phyloP scores from a whole-genome alignment of 2,797 vertebrate species.

The Synanceia verrucosa region DNA sequence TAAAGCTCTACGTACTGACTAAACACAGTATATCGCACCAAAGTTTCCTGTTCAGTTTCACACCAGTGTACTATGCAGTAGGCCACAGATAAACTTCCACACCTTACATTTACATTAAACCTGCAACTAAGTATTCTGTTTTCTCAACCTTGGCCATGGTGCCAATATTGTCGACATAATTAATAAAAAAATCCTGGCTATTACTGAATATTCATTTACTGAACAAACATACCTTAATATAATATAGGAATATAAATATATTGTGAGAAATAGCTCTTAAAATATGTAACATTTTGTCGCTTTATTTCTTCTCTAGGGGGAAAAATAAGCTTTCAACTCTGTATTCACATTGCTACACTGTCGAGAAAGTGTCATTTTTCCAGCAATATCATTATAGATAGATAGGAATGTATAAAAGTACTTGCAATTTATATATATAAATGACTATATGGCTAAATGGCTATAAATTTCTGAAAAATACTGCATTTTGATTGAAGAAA shows the following conservation, averaged over 20 bases:
- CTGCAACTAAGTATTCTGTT: not conserved
- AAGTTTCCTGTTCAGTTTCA: not conserved
- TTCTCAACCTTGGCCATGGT: not conserved
- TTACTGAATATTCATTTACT: not conserved
- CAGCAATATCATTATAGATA: not conserved
- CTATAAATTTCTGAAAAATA: not conserved
- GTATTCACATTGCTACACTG: not conserved
- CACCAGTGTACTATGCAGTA: not conserved
- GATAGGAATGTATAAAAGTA: slow-evolving; percentile 33
- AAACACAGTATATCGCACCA: not conserved
- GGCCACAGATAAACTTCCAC: too few relatives aligned
- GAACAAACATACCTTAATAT: not conserved
- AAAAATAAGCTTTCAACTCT: not conserved
- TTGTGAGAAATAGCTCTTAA: not conserved
- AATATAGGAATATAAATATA: not conserved
- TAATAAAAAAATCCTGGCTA: not conserved
- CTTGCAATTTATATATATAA: not conserved
- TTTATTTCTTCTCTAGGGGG: not conserved
- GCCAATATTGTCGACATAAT: not conserved
- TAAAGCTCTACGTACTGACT: not conserved
- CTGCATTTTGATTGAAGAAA: not conserved
- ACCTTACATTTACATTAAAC: not conserved
- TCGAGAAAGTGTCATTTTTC: not conserved
- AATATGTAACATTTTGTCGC: not conserved
- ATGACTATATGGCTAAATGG: not conserved